Evolutionary conservation across 2,113 vertebrate species (phyloP), one percentile per base, ranked within the genome.

Genomic region (Passer montanus): DNA sequence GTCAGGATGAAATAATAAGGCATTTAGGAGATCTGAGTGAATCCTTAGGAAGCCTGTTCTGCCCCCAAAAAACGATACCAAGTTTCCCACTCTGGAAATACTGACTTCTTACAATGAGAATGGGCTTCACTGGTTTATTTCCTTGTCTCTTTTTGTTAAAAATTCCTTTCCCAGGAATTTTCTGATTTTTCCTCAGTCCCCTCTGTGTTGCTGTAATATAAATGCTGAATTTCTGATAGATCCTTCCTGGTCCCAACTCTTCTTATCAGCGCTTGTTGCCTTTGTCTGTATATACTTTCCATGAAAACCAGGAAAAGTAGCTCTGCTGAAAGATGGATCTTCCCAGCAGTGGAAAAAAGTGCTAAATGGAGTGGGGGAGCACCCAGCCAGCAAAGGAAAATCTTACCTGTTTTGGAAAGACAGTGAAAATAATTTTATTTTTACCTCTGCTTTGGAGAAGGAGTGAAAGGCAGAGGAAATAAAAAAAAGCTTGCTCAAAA

Each of bases 381-480:
- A 83, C 44, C 43, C 69, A 75, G 72, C 52, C 80, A 94, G 92
- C 59, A 59, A 81, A 93, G 96, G 94, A 93, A 95, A 94, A 93
- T 77, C 79, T 95, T 97, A 93, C 52, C 86, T 95, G 62, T 69
- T 93, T 94, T 84, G 95, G 88, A 93, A 94, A 96, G 78, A 86
- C 76, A 93, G 72, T 58, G 79, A 92, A 94, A 90, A 93, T 56
- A 60, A 60, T 67, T 92, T 89, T 95, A 92, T 91, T 95, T 95
- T 95, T 88, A 78, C 79, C 37, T 89, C 64, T 68, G 56, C 64
- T 92, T 84, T 80, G 64, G 76, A 89, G 72, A 55, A 96, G 41
- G 53, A 84, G 46, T 0, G 2, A 73, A 87, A 91, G 30, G 26
- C 59, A 73, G 41, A 66, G 56, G 58, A 55, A 88, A 73, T 16